phyloP scores from a whole-genome alignment of 2,113 vertebrate species.

The Polyodon spathula region DNA sequence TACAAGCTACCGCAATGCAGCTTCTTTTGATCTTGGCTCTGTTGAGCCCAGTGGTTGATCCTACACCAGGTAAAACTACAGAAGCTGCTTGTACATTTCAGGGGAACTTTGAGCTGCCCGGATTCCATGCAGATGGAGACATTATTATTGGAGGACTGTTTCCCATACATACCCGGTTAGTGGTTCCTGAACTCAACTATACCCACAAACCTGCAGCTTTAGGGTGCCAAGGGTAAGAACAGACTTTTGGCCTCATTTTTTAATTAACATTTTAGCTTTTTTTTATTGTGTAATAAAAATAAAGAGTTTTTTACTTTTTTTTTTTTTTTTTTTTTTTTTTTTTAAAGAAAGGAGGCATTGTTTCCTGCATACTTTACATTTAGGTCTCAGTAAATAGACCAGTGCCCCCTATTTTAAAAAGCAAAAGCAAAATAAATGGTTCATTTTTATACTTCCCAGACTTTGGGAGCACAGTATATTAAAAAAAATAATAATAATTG shows the following conservation, averaged over 20 bases:
- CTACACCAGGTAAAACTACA: too few species aligned
- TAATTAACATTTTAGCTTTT: not conserved
- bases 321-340: too few species aligned
- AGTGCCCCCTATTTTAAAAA: not conserved
- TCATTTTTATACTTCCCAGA: too few species aligned
- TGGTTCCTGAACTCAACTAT: constrained; percentile 31
- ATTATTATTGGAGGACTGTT: constrained; percentile 48
- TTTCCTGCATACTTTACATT: too few species aligned
- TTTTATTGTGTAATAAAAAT: not conserved
- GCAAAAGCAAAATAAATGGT: not conserved
- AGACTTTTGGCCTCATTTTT: not conserved
- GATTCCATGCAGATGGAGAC: constrained; percentile 41
- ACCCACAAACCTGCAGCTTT: constrained; percentile 33
- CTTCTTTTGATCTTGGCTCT: too few species aligned
- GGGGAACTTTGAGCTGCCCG: constrained; percentile 21
- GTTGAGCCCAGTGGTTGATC: too few species aligned
- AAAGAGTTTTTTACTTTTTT: too few species aligned
- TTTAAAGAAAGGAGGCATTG: too few species aligned
- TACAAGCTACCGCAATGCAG: not conserved
- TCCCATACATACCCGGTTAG: constrained; percentile 32
- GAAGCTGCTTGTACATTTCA: constrained; percentile 30
- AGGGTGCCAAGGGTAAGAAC: constrained; percentile 40
- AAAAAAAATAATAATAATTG: too few species aligned
- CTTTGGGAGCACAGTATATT: too few species aligned
- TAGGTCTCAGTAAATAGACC: too few species aligned